Evolutionary conservation across 2,113 vertebrate genomes (phyloP), one percentile per base, ranked within the genome.

Genomic region (Notothenia rossii): DNA sequence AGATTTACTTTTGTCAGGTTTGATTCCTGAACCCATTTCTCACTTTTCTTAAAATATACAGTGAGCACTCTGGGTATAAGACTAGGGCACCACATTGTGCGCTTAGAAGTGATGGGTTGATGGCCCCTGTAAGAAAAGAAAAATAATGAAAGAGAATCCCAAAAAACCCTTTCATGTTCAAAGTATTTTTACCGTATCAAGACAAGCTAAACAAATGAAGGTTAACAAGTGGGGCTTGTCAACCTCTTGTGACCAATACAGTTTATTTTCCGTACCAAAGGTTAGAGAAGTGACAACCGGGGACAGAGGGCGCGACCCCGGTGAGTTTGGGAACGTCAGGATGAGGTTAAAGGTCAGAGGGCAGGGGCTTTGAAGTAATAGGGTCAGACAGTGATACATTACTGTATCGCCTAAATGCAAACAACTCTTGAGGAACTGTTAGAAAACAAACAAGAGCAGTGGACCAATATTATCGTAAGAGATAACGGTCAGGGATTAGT

Each of bases 361-460:
- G 22, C 86, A 71, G 14, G 58, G 40, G 72, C 63, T 89, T 80
- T 25, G 53, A 62, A 53, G 55, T 90, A 90, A 91, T 90, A 48
- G 71, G 85, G 84, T 87, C 76, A 86, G 86, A 89, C 90, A 89
- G 72, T 90, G 90, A 94, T 87, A 55, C 77, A 93, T 87, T 73
- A 87, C 84, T 43, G 67, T 64, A 77, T 29, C 29, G 65, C 22
- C 25, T 53, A 33, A 70, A 79, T 85, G 58, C 79, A 79, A 86
- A 86, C 48, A 54, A 74, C 50, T 62, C 58, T 48, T 33, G 40
- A 69, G 46, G 17, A 77, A 20, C 46, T 69, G 0, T 53, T 64
- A 6, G 51, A 65, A 40, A 29, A 68, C 29, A 59, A 79, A 69
- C 50, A 69, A n/a, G 9, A 1, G 17, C 49, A 29, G 53, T 40